Evolutionary conservation across 2,797 vertebrate genomes (phyloP).

Genomic region (Pogonophryne albipinna): DNA sequence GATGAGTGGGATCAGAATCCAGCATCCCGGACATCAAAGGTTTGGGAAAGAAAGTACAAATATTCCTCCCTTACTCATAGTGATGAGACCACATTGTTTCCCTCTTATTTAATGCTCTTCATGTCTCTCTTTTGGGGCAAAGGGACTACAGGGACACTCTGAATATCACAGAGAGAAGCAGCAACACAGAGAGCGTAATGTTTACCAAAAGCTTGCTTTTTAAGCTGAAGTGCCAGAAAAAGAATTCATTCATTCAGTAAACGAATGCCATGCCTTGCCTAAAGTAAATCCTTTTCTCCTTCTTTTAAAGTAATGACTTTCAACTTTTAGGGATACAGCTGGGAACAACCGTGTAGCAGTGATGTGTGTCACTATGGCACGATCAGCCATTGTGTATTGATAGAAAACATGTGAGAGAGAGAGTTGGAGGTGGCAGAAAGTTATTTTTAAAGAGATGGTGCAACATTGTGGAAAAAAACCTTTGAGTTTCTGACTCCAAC

Average conservation of each 20-base stretch:
- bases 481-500: too few species aligned
- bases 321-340: neutral
- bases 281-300: too few species aligned
- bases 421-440: neutral
- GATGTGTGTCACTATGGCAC: neutral
- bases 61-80: conserved; percentile 8
- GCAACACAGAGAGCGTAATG: neutral
- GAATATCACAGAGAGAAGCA: conserved; percentile 3
- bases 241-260: neutral
- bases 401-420: neutral
- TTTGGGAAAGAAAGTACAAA: conserved; percentile 11
- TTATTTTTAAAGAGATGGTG: neutral
- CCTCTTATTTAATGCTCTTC: neutral
- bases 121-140: conserved; percentile 3
- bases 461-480: too few species aligned
- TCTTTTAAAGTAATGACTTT: neutral
- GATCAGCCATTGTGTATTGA: neutral
- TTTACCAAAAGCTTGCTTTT: neutral
- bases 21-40: conserved; percentile 14
- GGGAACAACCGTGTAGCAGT: neutral
- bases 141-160: conserved; percentile 15
- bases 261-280: neutral
- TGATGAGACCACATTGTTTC: neutral
- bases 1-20: conserved; percentile 10
- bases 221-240: neutral